These are phyloP conservation scores for Xanthostigma xanthostigma DNA, from an alignment of 2,888 invertebrate species.

Conservation along the genomic window DNA sequence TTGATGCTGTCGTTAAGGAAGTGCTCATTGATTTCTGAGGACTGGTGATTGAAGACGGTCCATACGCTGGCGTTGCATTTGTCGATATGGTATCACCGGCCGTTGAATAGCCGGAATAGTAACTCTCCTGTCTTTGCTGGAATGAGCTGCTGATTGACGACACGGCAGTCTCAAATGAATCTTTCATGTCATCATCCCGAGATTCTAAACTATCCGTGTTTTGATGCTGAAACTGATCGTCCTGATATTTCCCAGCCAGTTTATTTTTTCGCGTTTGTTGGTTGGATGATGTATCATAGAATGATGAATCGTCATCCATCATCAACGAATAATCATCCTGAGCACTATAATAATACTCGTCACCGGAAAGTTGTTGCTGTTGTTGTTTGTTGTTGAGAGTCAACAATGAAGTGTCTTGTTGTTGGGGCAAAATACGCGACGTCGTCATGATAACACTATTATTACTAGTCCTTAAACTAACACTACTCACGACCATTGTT, in stretches of 20 bases:
- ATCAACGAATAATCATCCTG: constrained; percentile 14
- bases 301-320: constrained; percentile 10
- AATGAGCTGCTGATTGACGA: constrained; percentile 30
- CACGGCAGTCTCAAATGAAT: constrained; percentile 38
- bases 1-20: constrained; percentile 14
- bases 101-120: constrained; percentile 22
- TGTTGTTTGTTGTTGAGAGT: constrained; percentile 18
- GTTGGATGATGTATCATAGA: constrained; percentile 8
- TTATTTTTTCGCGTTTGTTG: constrained; percentile 19
- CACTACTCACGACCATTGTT: constrained; percentile 6
- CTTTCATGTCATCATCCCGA: constrained; percentile 36
- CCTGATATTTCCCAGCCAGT: constrained; percentile 21
- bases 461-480: constrained; percentile 7
- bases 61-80: too few relatives aligned
- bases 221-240: constrained; percentile 27
- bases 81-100: constrained; percentile 16
- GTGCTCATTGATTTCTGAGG: constrained; percentile 7
- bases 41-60: too few relatives aligned
- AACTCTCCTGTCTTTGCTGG: constrained; percentile 23
- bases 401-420: constrained; percentile 14
- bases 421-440: constrained; percentile 4
- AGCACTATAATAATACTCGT: constrained; percentile 21
- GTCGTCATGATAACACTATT: neutral
- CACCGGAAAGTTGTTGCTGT: constrained; percentile 16
- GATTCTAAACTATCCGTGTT: constrained; percentile 39